Base-by-base conservation (phyloP, 2,888 invertebrate genomes). In the Lithophane semibrunnea region DNA sequence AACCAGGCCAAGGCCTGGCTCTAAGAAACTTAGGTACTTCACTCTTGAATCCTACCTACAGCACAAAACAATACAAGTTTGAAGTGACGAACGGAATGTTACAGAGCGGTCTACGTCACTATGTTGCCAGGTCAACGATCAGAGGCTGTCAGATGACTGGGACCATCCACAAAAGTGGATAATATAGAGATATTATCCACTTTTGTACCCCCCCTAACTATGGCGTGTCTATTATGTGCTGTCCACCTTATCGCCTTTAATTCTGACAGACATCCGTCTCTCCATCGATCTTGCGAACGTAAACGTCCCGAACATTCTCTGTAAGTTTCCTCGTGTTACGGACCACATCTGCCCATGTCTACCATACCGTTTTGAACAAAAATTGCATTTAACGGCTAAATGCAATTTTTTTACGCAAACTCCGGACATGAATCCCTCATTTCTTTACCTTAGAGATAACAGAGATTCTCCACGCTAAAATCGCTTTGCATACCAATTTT, bases 281-380 rank as follows among this genome's bases (percentile, higher is more conserved):
- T 24, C 56, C 44, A 64, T 79, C 67, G 77, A 82, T 79, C 76
- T 56, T 66, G 21, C 16, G 16, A 37, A 74, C 56, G 56, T 47
- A 37, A 58, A 73, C n/a, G 13, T 73, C 56, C 44, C 73, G 44
- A 73, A 73, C 56, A n/a, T 73, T 73, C 44, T 47, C 73, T 29
- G 73, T 44, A 47, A 74, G 18, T 47, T 58, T 47, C n/a, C 47
- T 56, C 56, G n/a, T 56, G 16, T n/a, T 58, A 58, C n/a, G n/a
- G 13, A 74, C 54, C 44, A 54, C 18, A 58, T 47, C 29, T 13
- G 44, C n/a, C 56, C 16, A 37, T 73, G 29, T 29, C 24, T 12
- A 29, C 8, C 16, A n/a, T n/a, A 12, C 5, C 9, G 12, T 73
- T 21, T 72, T 64, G 9, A 18, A 10, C 42, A 24, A 69, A 54